Conservation (phyloP, 1,140 invertebrate species). For the Papilio polyxenes region DNA sequence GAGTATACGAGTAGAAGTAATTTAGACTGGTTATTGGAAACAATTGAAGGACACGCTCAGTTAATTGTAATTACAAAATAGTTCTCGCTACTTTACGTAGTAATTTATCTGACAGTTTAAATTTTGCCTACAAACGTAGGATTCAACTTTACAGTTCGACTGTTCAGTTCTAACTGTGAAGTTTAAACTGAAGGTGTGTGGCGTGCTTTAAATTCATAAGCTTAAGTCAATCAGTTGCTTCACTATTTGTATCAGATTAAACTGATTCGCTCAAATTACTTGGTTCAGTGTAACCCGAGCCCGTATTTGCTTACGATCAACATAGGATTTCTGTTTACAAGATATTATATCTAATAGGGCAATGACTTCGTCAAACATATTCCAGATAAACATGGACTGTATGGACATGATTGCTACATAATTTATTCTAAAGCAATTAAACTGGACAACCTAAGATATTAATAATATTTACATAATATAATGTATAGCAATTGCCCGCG, state of each 20-base stretch:
- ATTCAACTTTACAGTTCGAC: not conserved
- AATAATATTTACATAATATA: too few relatives aligned
- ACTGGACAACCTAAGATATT: too few relatives aligned
- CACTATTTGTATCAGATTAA: constrained; percentile 10
- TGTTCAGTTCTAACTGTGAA: not conserved
- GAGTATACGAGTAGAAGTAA: too few relatives aligned
- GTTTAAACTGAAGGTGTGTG: too few relatives aligned
- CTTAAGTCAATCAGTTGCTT: constrained; percentile 5
- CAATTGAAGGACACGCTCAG: too few relatives aligned
- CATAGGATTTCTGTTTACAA: not conserved
- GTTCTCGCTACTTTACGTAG: too few relatives aligned
- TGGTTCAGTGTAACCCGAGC: not conserved
- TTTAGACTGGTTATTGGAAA: too few relatives aligned
- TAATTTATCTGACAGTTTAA: too few relatives aligned
- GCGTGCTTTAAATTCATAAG: not conserved
- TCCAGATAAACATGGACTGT: not conserved
- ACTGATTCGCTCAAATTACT: constrained; percentile 11
- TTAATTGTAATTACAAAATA: too few relatives aligned
- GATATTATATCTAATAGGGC: not conserved
- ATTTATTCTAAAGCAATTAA: not conserved
- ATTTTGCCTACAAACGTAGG: too few relatives aligned
- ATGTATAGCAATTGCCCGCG: too few relatives aligned
- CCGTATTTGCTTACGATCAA: constrained; percentile 19
- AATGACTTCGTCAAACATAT: constrained; percentile 1
- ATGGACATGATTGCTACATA: not conserved